These are phyloP conservation scores for Manis crassicaudata DNA, from an alignment of 2,797 vertebrate species.

Conservation along the genomic window DNA sequence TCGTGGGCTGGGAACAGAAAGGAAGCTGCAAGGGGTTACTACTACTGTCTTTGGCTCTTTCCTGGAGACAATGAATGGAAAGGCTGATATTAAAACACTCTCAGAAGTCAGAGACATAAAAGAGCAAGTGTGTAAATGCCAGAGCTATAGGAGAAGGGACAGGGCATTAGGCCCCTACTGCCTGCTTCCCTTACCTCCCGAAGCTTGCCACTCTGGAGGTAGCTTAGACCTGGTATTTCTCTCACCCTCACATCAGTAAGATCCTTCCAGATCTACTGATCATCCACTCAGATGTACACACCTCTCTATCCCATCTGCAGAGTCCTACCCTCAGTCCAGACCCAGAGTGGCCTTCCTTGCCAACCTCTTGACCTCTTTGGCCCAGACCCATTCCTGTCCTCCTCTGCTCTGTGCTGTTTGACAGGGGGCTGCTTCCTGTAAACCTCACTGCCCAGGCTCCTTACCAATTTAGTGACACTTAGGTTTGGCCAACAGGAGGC, in stretches of 20 bases:
- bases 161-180: fast-evolving
- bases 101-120: neutral
- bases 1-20: neutral
- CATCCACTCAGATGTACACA: neutral
- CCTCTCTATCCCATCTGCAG: fast-evolving
- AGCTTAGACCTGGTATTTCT: neutral
- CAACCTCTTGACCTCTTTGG: neutral
- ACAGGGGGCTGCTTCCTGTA: neutral
- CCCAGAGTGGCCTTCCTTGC: neutral
- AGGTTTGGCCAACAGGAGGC: neutral
- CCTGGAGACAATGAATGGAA: neutral
- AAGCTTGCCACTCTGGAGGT: neutral
- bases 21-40: neutral
- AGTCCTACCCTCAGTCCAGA: neutral
- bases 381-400: neutral
- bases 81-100: neutral
- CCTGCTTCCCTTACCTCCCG: neutral
- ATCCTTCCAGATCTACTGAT: neutral
- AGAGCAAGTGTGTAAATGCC: neutral
- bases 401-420: neutral
- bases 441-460: too few relatives aligned
- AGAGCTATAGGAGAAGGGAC: neutral
- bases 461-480: neutral
- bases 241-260: too few relatives aligned
- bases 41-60: neutral